Evolutionary conservation across 2,888 invertebrate genomes (phyloP), one percentile per base, ranked within the genome.

Genomic region (Epirrhoe tristata): DNA sequence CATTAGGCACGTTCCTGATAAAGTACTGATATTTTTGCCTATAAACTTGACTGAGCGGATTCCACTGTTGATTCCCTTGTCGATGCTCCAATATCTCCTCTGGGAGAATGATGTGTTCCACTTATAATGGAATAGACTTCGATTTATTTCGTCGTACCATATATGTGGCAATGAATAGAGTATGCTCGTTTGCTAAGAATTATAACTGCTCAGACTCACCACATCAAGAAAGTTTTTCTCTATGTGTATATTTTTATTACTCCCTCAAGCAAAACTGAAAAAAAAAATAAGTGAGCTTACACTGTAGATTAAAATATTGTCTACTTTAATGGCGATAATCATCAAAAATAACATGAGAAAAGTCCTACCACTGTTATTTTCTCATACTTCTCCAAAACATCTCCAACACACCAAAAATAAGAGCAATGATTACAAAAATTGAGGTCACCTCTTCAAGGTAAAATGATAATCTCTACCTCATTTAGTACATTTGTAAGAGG

Each of bases 21-120:
- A 68, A 68, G 58, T 57, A 17, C 64, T 55, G 58, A 68, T 68
- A 65, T 64, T 68, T 67, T 61, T 58, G 64, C 83, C 86, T 85
- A 87, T 86, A 85, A 87, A 85, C 80, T 85, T 87, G 86, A 86
- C 82, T 83, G 86, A 70, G 76, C 80, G 82, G 78, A 80, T 84
- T 82, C 77, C 77, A 76, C 77, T 79, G 81, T 78, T 80, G 78
- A 82, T 81, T 85, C 85, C 84, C 84, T 76, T 81, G 86, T 83
- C 85, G 83, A 83, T 84, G 81, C 80, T 82, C 78, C 84, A 82
- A 88, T 85, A 82, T 83, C 81, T 84, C 87, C 84, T 83, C 63
- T 64, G 85, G 81, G 87, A 85, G 70, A 70, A 79, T 83, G 81
- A 82, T 84, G 85, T 81, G 82, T 85, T 83, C 84, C 84, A 86